These are phyloP conservation scores for Rhabdophis nuchalis DNA, from an alignment of 2,797 vertebrate genomes.

Conservation along the genomic window DNA sequence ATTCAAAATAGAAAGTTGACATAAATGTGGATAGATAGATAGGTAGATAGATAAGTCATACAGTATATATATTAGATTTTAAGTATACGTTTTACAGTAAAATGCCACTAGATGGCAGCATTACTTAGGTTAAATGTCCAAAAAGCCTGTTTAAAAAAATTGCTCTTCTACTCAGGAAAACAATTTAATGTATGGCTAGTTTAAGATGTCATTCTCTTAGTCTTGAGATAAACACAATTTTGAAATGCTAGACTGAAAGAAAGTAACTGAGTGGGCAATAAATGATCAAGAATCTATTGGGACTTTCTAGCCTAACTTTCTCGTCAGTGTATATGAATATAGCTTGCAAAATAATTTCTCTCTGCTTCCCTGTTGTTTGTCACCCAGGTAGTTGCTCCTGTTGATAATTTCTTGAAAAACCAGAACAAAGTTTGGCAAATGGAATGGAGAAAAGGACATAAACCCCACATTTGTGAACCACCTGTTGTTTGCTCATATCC, in stretches of 20 bases:
- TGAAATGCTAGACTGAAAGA: background rate
- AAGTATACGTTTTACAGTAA: background rate
- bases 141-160: accelerated
- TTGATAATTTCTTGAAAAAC: background rate
- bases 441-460: background rate
- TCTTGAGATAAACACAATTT: background rate
- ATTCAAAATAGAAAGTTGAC: conserved; percentile 58
- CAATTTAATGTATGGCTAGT: conserved; percentile 40
- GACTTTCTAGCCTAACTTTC: background rate
- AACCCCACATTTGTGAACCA: background rate
- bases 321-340: background rate
- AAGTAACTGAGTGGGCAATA: background rate
- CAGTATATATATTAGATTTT: background rate
- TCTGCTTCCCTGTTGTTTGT: background rate
- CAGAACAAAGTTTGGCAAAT: background rate
- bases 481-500: background rate
- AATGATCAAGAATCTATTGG: background rate
- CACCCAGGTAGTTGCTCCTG: background rate
- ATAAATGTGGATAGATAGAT: conserved; percentile 23
- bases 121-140: conserved; percentile 22
- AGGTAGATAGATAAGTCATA: background rate
- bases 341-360: background rate
- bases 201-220: conserved; percentile 3
- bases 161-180: background rate
- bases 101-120: conserved; percentile 70